These are phyloP conservation scores for Hoplodrina ambigua DNA, from an alignment of 2,888 invertebrate species.

Conservation along the genomic window DNA sequence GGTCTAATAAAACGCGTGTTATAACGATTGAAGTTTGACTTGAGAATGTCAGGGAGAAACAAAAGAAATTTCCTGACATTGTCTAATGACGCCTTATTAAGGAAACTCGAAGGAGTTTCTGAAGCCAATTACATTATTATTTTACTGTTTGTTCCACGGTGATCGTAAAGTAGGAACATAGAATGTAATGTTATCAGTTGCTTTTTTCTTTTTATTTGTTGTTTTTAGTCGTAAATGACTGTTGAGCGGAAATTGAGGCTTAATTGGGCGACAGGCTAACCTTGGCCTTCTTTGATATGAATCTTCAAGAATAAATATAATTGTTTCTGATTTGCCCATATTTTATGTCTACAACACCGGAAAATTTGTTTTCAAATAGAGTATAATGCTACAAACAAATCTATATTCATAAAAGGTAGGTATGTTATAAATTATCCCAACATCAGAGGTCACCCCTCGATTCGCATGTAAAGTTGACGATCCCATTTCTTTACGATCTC, in stretches of 20 bases:
- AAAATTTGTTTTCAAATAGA: not conserved
- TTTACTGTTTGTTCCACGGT: conserved; percentile 8
- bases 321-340: not conserved
- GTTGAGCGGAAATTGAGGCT: not conserved
- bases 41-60: conserved; percentile 30
- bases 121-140: conserved; percentile 46
- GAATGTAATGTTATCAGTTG: conserved; percentile 7
- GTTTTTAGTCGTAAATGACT: conserved; percentile 10
- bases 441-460: conserved; percentile 30
- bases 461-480: conserved; percentile 35
- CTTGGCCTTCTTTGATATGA: conserved; percentile 2
- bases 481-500: conserved; percentile 43
- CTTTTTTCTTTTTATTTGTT: not conserved
- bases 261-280: conserved; percentile 17
- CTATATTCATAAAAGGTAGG: conserved; percentile 32
- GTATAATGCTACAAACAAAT: conserved; percentile 15
- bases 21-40: conserved; percentile 58
- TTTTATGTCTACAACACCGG: not conserved
- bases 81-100: conserved; percentile 43
- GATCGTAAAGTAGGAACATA: conserved; percentile 22
- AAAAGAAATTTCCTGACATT: conserved; percentile 35
- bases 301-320: conserved; percentile 11
- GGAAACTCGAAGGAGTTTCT: conserved; percentile 25
- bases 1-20: conserved; percentile 58
- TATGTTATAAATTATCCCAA: conserved; percentile 42